phyloP scores from a whole-genome alignment of 1,140 invertebrate species.

The Campoletis sonorensis region DNA sequence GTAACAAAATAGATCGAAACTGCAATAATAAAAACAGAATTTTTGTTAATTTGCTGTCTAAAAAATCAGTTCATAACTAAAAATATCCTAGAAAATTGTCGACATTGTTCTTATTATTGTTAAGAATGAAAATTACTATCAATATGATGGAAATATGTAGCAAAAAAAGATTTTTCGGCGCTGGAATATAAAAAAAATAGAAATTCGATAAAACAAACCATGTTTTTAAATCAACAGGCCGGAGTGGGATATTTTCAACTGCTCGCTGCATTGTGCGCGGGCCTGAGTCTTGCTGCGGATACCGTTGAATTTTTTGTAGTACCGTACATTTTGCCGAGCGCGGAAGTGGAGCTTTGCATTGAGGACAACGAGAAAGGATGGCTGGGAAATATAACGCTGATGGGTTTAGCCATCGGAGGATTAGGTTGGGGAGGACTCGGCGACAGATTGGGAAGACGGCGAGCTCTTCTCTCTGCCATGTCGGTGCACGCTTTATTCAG shows the following conservation, averaged over 20 bases:
- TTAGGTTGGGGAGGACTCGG: constrained; percentile 86
- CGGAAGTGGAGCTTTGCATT: constrained; percentile 87
- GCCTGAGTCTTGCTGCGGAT: constrained; percentile 85
- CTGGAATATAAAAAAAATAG: background rate
- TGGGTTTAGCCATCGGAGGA: constrained; percentile 85
- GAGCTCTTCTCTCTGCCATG: constrained; percentile 83
- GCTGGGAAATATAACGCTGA: constrained; percentile 83
- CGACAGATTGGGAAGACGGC: constrained; percentile 81
- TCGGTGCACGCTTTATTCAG: constrained; percentile 86
- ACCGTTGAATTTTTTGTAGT: constrained; percentile 86
- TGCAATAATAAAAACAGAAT: too few relatives aligned
- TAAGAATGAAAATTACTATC: too few relatives aligned
- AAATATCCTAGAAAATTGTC: too few relatives aligned
- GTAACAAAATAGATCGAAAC: too few relatives aligned
- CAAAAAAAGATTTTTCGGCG: background rate
- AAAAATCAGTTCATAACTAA: too few relatives aligned
- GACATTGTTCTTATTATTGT: too few relatives aligned
- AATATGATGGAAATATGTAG: too few relatives aligned
- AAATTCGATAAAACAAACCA: background rate
- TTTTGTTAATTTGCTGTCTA: too few relatives aligned
- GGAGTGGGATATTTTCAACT: constrained; percentile 86
- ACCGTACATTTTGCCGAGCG: constrained; percentile 86
- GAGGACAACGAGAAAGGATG: constrained; percentile 85
- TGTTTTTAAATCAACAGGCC: constrained; percentile 76
- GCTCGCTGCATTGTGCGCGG: constrained; percentile 80